Base-by-base conservation (phyloP, 1,140 invertebrate species). In the Drosophila melanogaster region DNA sequence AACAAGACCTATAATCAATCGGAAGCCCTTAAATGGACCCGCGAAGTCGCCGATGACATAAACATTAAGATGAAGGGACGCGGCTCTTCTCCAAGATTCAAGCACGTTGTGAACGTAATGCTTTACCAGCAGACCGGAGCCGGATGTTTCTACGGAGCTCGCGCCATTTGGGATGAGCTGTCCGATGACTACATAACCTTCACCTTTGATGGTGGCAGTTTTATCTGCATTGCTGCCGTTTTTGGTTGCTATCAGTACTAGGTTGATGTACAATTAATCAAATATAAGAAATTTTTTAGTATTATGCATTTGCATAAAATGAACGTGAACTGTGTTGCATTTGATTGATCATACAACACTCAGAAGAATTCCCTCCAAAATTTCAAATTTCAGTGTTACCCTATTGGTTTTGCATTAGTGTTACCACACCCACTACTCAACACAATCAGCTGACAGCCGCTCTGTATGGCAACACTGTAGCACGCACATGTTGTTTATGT, bases 121-220 rank as follows among this genome's bases (percentile, higher is more conserved):
- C 49, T 87, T 1, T 87, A 83, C 35, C 83, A 87, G 46, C 83
- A 87, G 26, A 87, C 46, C 7, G 83, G 83, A n/a, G 66, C 58
- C 6, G 83, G 83, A 3, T 83, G 77, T 7, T 79, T 61, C 24
- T 77, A 78, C 14, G 84, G 70, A 8, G 67, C 84, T 8, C 75
- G 83, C 3, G 84, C 83, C 7, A 58, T 87, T 33, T 87, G 83
- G 83, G 83, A 87, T 62, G 12, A 22, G 1, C 43, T 77, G 5
- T 41, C 84, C 2, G 83, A 87, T 60, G 84, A 87, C 40, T 79
- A 72, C 35, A 4, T 43, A 1, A 26, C 3, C 15, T 17, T 10
- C 3, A 66, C 22, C 49, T 65, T 35, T 24, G 79, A 89, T 44
- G 62, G 51, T 1, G 55, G 59, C 1, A 72, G 43, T 22, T 87